phyloP scores from a whole-genome alignment of 2,888 invertebrate species.

The Drosophila fungiperda region DNA sequence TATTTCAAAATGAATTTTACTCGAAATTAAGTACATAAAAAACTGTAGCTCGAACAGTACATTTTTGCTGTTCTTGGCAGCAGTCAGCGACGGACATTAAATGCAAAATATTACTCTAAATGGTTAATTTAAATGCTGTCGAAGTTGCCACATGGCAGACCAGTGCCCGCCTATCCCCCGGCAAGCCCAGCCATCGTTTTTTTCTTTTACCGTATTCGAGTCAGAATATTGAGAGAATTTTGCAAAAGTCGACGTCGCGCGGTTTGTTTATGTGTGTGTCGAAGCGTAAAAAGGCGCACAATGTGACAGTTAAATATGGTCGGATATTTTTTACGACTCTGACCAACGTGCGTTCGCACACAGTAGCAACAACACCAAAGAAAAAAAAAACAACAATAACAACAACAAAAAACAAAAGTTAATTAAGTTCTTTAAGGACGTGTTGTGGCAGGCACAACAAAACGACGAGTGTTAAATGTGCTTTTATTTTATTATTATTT shows the following conservation, averaged over 20 bases:
- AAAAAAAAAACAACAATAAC: conserved; percentile 12
- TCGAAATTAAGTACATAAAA: background rate
- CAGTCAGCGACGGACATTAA: conserved; percentile 25
- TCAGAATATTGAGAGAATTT: conserved; percentile 65
- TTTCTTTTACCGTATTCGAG: conserved; percentile 54
- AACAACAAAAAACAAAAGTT: conserved; percentile 56
- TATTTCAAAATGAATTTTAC: background rate
- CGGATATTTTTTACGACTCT: conserved; percentile 62
- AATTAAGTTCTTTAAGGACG: conserved; percentile 78
- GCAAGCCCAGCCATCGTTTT: background rate
- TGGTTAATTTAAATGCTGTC: conserved; percentile 60
- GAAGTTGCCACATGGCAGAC: conserved; percentile 22
- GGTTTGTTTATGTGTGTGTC: conserved; percentile 73
- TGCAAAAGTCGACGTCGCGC: conserved; percentile 47
- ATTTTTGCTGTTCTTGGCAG: background rate
- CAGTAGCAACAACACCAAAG: conserved; percentile 23
- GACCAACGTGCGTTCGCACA: conserved; percentile 24
- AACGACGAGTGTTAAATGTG: conserved; percentile 30
- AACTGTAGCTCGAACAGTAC: background rate
- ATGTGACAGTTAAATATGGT: conserved; percentile 77
- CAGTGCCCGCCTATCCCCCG: background rate
- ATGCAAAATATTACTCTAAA: conserved; percentile 38
- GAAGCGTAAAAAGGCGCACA: conserved; percentile 72
- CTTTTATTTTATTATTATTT: conserved; percentile 6
- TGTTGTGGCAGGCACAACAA: conserved; percentile 39